Percentiles rank a stretch among this genome's conserved stretches.
Conservation (phyloP, 2,797 vertebrate species). For the Typhlichthys subterraneus region DNA sequence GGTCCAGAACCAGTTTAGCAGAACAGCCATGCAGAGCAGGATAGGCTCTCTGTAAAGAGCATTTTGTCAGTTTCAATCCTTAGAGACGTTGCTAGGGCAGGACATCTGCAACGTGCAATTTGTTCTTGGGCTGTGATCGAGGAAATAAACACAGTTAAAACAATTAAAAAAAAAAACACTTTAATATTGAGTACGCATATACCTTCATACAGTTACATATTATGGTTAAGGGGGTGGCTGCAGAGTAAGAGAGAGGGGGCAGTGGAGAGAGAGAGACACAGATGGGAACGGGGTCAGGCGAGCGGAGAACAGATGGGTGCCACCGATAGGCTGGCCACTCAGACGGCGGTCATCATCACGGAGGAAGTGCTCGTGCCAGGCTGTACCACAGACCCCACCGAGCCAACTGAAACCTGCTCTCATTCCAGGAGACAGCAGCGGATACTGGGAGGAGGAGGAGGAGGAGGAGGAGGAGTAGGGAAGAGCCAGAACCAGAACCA, state of each 20-base stretch:
- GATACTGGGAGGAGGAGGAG: conserved; percentile 74
- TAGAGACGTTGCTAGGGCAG: neutral
- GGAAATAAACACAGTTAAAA: neutral
- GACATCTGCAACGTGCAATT: neutral
- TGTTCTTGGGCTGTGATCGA: conserved; percentile 7
- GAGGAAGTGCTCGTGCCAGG: neutral
- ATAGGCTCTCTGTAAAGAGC: conserved; percentile 11
- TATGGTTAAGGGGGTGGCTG: neutral
- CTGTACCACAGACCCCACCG: conserved; percentile 23
- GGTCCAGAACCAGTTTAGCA: conserved; percentile 51
- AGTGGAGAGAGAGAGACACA: neutral
- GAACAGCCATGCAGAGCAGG: conserved; percentile 50
- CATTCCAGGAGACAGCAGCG: conserved; percentile 88
- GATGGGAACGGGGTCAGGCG: conserved; percentile 4
- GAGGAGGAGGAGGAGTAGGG: conserved; percentile 39
- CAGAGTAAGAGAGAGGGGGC: neutral
- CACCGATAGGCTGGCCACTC: conserved; percentile 1
- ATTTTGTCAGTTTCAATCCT: neutral
- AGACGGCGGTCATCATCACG: neutral
- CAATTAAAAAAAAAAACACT: no score
- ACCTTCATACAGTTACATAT: no score
- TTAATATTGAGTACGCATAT: no score
- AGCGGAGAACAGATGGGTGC: conserved; percentile 10
- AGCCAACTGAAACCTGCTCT: conserved; percentile 53
- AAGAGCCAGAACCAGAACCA: conserved; percentile 76